These are phyloP conservation scores for Riptortus pedestris DNA, from an alignment of 1,140 invertebrate species.

Conservation along the genomic window DNA sequence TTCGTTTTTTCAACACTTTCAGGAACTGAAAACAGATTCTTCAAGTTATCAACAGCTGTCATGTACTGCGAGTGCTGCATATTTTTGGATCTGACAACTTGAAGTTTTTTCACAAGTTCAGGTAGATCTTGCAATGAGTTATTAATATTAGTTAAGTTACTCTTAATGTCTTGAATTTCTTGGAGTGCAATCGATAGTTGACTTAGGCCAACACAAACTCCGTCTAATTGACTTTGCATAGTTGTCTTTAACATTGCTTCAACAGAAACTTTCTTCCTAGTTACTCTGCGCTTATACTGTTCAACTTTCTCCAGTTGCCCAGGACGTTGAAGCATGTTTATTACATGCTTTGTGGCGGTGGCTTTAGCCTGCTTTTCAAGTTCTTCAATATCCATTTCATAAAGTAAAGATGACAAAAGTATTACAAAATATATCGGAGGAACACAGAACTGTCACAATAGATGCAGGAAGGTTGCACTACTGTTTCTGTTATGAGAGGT, in stretches of 20 bases:
- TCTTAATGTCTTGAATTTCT: conserved; percentile 66
- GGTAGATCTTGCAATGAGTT: conserved; percentile 54
- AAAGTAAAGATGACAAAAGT: neutral
- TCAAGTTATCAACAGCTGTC: conserved; percentile 94
- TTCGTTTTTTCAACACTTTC: conserved; percentile 92
- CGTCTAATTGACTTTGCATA: conserved; percentile 95
- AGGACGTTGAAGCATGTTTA: conserved; percentile 85
- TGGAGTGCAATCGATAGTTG: conserved; percentile 73
- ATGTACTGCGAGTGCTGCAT: conserved; percentile 89
- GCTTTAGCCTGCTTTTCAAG: conserved; percentile 74
- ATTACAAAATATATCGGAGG: too few species aligned
- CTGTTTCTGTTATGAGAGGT: too few species aligned
- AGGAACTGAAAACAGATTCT: conserved; percentile 95
- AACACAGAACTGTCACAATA: too few species aligned
- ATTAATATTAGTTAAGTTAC: conserved; percentile 46
- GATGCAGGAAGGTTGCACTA: too few species aligned
- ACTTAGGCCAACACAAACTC: conserved; percentile 84
- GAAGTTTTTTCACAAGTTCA: conserved; percentile 62
- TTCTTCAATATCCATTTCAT: conserved; percentile 40
- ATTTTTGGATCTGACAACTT: conserved; percentile 83
- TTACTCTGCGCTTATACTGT: conserved; percentile 70
- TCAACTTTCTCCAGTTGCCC: conserved; percentile 93
- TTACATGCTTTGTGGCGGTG: conserved; percentile 79
- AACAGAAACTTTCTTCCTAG: conserved; percentile 81
- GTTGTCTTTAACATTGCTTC: conserved; percentile 97